Percentiles rank a stretch among this genome's conserved stretches.
Evolutionary conservation across 2,797 vertebrate genomes (phyloP).

Genomic region (Rhinophrynus dorsalis): DNA sequence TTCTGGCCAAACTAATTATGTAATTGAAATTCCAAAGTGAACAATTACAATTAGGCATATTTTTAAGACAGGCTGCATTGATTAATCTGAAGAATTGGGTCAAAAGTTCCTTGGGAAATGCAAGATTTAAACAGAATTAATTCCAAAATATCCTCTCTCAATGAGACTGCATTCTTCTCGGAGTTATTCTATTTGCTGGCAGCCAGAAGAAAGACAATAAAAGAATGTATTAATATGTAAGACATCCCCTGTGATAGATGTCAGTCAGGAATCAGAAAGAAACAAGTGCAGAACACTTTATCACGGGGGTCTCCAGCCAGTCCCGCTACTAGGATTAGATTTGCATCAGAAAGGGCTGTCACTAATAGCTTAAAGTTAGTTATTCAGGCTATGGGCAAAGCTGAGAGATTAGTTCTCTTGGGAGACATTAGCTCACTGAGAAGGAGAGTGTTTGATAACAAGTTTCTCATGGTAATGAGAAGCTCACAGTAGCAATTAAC

Average conservation of each 20-base stretch:
- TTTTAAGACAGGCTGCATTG: slow-evolving; percentile 6
- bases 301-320: slow-evolving; percentile 10
- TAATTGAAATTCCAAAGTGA: slow-evolving; percentile 11
- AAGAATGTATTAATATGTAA: neutral
- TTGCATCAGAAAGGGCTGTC: slow-evolving; percentile 21
- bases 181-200: slow-evolving; percentile 21
- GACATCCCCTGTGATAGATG: neutral
- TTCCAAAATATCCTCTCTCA: slow-evolving; percentile 12
- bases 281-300: slow-evolving; percentile 1
- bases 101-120: slow-evolving; percentile 10
- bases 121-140: slow-evolving; percentile 24
- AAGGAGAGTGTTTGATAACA: neutral
- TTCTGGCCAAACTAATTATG: slow-evolving; percentile 9
- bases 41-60: slow-evolving; percentile 24
- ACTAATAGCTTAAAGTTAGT: neutral
- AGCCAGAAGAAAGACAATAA: neutral
- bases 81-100: slow-evolving; percentile 27
- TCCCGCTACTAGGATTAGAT: slow-evolving; percentile 14
- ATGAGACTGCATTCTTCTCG: slow-evolving; percentile 9
- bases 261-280: neutral
- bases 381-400: slow-evolving; percentile 11
- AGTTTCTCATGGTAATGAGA: too few relatives aligned
- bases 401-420: neutral
- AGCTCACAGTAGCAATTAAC: too few relatives aligned
- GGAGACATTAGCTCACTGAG: neutral